Evolutionary conservation across 2,797 vertebrate species (phyloP), one percentile per base, ranked within the genome.

Genomic region (Sebastes matsubarae): DNA sequence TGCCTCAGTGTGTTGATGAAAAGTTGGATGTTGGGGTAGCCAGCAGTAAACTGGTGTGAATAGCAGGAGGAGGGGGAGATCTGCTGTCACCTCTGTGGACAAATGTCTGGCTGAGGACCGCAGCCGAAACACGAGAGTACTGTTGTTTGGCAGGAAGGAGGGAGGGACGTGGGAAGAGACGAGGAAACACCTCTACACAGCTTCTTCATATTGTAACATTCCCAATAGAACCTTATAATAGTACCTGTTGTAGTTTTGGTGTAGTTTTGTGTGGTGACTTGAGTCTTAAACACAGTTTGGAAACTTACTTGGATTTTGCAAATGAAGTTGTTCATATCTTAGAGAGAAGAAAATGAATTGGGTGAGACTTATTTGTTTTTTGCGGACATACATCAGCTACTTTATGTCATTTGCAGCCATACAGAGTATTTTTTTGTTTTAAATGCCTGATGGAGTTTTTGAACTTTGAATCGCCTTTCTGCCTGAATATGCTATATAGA

Each of bases 101-200:
- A 92, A 92, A 92, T 90, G 92, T 87, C 88, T 82, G 66, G 50
- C 72, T 69, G 59, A 88, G 86, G 90, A 91, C 88, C 73, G 78
- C 79, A 82, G 78, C 81, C 64, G 92, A 91, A 91, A 95, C 90
- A 25, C 67, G 93, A 94, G 88, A 94, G 65, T 58, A 8, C 73
- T 89, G 77, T 90, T 90, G 80, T 84, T 46, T 36, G 42, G 67
- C 67, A 72, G 81, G 81, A 80, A 83, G 76, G 77, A 64, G 81
- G 42, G 71, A 66, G 65, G 68, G 80, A 61, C 55, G 59, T 84
- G 85, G 70, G 76, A 79, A 72, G 36, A 73, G 80, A 77, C 24
- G 20, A 71, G 74, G 57, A 72, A 81, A 68, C 82, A 36, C 63
- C 75, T 67, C 60, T 46, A 54, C 80, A 54, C 66, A 42, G 29